Evolutionary conservation across 2,113 vertebrate genomes (phyloP).

Genomic region (Galeopterus variegatus): DNA sequence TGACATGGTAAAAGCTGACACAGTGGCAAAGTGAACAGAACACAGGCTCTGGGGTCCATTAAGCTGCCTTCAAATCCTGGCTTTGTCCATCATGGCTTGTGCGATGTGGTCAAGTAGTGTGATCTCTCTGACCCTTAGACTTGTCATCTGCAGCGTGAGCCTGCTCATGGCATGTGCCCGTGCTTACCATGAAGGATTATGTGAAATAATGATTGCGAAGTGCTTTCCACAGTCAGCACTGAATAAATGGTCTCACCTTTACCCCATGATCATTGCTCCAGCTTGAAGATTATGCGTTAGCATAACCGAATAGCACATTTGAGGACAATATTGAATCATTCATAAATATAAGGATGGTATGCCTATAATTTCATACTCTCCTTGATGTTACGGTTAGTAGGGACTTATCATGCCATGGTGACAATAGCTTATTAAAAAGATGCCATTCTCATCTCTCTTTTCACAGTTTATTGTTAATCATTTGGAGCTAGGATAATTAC

Average conservation of each 20-base stretch:
- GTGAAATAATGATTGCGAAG: background rate
- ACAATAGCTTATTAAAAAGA: background rate
- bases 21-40: background rate
- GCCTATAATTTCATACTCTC: background rate
- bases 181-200: accelerated
- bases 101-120: background rate
- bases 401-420: background rate
- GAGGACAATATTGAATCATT: background rate
- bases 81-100: background rate
- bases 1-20: accelerated
- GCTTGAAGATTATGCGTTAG: background rate
- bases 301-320: background rate
- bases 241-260: too few relatives aligned
- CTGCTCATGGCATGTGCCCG: accelerated
- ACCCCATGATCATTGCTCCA: accelerated
- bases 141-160: accelerated
- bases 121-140: background rate
- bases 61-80: background rate
- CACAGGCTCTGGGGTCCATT: background rate
- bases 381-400: background rate
- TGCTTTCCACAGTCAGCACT: background rate
- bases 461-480: background rate
- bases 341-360: background rate
- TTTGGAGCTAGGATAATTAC: background rate
- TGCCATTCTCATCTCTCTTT: background rate